Base-by-base conservation (phyloP, 2,888 invertebrate genomes). In the Luperina testacea region DNA sequence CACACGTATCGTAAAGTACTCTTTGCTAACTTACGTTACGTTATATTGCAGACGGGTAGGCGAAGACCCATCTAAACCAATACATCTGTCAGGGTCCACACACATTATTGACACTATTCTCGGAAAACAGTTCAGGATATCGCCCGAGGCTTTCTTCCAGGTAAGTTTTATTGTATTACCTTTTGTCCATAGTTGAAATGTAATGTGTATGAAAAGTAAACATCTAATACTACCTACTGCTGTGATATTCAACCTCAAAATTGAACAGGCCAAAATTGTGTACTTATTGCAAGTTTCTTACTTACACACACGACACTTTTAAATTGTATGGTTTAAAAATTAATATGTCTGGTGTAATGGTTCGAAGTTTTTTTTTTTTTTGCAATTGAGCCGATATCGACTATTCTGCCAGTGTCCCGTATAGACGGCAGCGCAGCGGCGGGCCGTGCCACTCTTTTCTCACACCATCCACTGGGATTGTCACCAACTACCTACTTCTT, bases 111-210 rank as follows among this genome's bases (percentile, higher is more conserved):
- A 98, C 92, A 96, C 95, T 0, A 97, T 98, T 80, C 94, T 98
- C 9, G 98, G 97, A 0, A 96, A 98, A 79, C 98, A 97, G 87
- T 98, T 98, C 90, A 97, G 98, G 87, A 98, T 99, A 91, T 98
- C 98, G 1, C 98, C 98, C 0, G 97, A 98, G 93, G 98, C 98
- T 1, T 99, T 99, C 94, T 98, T 99, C 91, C 98, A 98, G 97
- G 97, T 98, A 80, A 20, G 69, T 61, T 48, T n/a, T 11, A n/a
- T 0, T 76, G 1, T 67, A 48, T n/a, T n/a, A 42, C n/a, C 15
- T 27, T 27, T 17, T 38, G 17, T 45, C 8, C 20, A 53, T 70
- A 9, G 24, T 24, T 32, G 24, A 8, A 6, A 42, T 42, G 24
- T n/a, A 57, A 71, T n/a, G 11, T 20, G 38, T n/a, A 15, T 51